Evolutionary conservation across 2,888 invertebrate genomes (phyloP).

Genomic region (Microchrysa polita): DNA sequence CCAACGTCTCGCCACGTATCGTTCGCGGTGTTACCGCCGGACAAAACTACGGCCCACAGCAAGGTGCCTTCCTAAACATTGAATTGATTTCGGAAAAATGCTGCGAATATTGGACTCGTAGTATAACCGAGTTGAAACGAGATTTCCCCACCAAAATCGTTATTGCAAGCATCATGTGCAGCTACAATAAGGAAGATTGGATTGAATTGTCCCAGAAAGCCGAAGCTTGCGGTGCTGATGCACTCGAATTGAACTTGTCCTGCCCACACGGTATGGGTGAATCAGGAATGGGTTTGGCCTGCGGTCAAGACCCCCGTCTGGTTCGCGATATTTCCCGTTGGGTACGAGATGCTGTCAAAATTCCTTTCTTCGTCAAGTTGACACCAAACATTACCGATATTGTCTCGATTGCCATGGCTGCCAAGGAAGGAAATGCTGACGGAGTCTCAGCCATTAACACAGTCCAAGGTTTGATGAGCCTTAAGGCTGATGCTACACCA

Average conservation of each 20-base stretch:
- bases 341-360: conserved; percentile 85
- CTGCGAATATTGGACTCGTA: conserved; percentile 90
- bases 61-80: conserved; percentile 95
- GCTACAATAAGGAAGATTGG: conserved; percentile 90
- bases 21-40: conserved; percentile 93
- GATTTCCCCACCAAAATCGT: conserved; percentile 93
- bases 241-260: conserved; percentile 93
- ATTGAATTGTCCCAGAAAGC: conserved; percentile 79
- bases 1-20: conserved; percentile 97
- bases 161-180: conserved; percentile 96
- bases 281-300: conserved; percentile 97
- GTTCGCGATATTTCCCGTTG: conserved; percentile 91
- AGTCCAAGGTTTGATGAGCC: conserved; percentile 92
- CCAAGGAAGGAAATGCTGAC: conserved; percentile 88
- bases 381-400: conserved; percentile 98
- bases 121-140: conserved; percentile 85
- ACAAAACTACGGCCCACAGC: conserved; percentile 93
- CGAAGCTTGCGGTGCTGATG: conserved; percentile 88
- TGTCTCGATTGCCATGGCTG: conserved; percentile 87
- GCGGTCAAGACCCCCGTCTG: conserved; percentile 92
- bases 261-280: conserved; percentile 99
- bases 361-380: conserved; percentile 96
- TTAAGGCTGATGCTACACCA: conserved; percentile 81
- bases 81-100: conserved; percentile 98
- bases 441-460: conserved; percentile 99